Conservation (phyloP, 2,888 invertebrate species). For the Hetaerina titia region DNA sequence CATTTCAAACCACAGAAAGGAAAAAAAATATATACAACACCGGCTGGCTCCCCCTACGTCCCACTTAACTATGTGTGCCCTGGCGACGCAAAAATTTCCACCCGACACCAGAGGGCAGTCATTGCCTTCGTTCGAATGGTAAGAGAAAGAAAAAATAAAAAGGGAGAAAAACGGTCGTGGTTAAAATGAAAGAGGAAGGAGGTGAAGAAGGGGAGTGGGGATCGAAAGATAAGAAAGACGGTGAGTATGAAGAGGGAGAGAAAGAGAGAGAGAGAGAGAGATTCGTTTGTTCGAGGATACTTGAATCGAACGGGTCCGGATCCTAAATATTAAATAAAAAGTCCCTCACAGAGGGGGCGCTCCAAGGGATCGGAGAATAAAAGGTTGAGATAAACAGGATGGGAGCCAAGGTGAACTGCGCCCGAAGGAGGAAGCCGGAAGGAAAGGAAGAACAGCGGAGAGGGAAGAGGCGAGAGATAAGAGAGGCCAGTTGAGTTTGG, state of each 20-base stretch:
- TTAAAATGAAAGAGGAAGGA: neutral
- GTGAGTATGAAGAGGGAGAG: neutral
- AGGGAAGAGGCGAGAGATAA: neutral
- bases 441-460: neutral
- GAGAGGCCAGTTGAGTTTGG: neutral
- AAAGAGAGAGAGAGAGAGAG: neutral
- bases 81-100: neutral
- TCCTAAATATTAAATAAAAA: conserved; percentile 1
- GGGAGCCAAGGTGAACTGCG: neutral
- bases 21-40: neutral
- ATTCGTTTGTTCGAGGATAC: neutral
- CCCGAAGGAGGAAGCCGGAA: neutral
- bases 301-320: conserved; percentile 17
- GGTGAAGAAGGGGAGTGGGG: neutral
- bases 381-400: neutral
- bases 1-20: neutral
- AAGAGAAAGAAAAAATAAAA: neutral
- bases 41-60: neutral
- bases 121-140: neutral
- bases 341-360: neutral
- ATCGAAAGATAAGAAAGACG: neutral
- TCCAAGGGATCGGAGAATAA: neutral
- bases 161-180: neutral
- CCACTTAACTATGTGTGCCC: neutral
- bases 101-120: neutral